Conservation (phyloP, 2,113 vertebrate genomes). For the Fulica atra region DNA sequence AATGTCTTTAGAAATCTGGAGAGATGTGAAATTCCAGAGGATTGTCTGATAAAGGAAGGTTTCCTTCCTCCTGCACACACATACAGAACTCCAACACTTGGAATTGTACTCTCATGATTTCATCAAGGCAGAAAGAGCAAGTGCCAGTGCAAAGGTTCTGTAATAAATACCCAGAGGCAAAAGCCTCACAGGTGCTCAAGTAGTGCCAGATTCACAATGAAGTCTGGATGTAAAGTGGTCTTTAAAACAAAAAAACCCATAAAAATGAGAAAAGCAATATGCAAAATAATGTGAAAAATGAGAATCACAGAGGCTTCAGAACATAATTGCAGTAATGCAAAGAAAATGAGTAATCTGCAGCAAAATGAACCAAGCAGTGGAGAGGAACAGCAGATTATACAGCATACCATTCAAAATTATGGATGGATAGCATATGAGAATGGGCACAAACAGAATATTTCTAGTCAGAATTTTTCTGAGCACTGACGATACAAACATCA, state of each 20-base stretch:
- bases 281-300: background rate
- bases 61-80: background rate
- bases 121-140: background rate
- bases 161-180: background rate
- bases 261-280: too few species aligned
- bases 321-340: background rate
- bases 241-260: background rate
- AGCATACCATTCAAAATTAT: background rate
- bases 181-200: background rate
- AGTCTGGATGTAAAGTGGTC: background rate
- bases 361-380: background rate
- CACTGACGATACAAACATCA: background rate
- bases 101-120: background rate
- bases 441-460: background rate
- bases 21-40: background rate
- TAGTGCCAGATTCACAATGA: background rate
- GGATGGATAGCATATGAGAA: background rate
- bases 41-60: background rate
- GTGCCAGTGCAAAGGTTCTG: background rate
- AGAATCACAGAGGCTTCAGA: background rate
- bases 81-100: background rate
- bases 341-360: background rate
- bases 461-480: background rate
- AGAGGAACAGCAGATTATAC: background rate
- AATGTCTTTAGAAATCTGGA: background rate